These are phyloP conservation scores for Eira barbara DNA, from an alignment of 2,113 vertebrate species.

Conservation along the genomic window DNA sequence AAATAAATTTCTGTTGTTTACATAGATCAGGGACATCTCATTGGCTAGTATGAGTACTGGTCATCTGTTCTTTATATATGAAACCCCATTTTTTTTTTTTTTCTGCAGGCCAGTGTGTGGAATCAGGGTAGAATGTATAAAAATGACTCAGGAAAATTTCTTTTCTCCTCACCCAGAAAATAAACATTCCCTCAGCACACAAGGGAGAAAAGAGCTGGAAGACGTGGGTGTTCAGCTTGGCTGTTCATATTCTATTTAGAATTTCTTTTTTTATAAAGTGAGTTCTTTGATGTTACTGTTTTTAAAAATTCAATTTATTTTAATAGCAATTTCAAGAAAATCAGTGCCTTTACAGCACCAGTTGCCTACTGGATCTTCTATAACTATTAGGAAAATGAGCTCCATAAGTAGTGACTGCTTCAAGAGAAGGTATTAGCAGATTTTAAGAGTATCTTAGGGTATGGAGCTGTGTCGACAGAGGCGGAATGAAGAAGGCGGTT, in stretches of 20 bases:
- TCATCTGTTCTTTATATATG: not conserved
- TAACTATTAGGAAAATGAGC: constrained; percentile 53
- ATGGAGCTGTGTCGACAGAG: not conserved
- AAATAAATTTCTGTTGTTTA: no score
- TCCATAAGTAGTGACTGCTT: constrained; percentile 43
- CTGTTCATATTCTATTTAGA: constrained; percentile 31
- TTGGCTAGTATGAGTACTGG: not conserved
- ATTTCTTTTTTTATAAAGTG: constrained; percentile 40
- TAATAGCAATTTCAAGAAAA: constrained; percentile 76
- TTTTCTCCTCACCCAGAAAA: not conserved
- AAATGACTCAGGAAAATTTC: not conserved
- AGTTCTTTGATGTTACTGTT: constrained; percentile 33
- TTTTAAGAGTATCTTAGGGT: not conserved
- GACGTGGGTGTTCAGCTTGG: not conserved
- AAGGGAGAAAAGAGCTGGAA: not conserved
- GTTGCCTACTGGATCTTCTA: constrained; percentile 47
- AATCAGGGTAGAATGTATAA: not conserved
- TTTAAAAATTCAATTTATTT: constrained; percentile 57
- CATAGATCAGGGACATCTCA: not conserved
- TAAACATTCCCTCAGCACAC: not conserved
- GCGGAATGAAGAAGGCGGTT: not conserved
- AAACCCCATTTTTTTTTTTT: not conserved
- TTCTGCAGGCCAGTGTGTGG: not conserved
- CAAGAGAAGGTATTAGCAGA: not conserved
- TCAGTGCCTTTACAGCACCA: not conserved